Conservation (phyloP, 1,140 invertebrate species). For the Lucilia sericata region DNA sequence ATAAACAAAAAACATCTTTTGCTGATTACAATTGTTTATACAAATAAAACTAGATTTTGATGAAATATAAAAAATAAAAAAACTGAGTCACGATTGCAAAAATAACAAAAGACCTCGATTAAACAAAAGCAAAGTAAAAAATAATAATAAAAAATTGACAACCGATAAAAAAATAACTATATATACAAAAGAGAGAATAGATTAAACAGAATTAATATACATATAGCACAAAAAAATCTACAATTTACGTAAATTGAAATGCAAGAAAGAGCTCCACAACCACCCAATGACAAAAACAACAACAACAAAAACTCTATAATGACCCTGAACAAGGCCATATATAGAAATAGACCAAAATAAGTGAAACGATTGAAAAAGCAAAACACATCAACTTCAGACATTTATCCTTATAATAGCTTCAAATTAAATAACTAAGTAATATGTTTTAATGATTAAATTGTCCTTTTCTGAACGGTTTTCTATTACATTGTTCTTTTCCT, state of each 20-base stretch:
- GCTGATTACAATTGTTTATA: not conserved
- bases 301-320: slow-evolving; percentile 13
- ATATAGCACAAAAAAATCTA: not conserved
- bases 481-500: not conserved
- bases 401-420: too few relatives aligned
- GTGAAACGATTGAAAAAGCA: not conserved
- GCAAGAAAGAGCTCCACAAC: not conserved
- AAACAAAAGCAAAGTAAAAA: not conserved
- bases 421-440: too few relatives aligned
- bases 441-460: too few relatives aligned
- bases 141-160: not conserved
- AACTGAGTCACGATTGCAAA: not conserved
- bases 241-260: slow-evolving; percentile 1
- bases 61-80: not conserved
- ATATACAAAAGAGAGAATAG: not conserved
- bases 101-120: not conserved
- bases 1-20: too few relatives aligned
- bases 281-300: not conserved
- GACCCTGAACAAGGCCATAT: slow-evolving; percentile 31
- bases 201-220: not conserved
- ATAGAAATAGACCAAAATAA: not conserved
- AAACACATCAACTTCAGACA: not conserved
- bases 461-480: too few relatives aligned
- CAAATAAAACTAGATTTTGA: not conserved
- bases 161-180: not conserved